Conservation (phyloP, 2,113 vertebrate genomes). For the Calyptommatus sinebrachiatus region DNA sequence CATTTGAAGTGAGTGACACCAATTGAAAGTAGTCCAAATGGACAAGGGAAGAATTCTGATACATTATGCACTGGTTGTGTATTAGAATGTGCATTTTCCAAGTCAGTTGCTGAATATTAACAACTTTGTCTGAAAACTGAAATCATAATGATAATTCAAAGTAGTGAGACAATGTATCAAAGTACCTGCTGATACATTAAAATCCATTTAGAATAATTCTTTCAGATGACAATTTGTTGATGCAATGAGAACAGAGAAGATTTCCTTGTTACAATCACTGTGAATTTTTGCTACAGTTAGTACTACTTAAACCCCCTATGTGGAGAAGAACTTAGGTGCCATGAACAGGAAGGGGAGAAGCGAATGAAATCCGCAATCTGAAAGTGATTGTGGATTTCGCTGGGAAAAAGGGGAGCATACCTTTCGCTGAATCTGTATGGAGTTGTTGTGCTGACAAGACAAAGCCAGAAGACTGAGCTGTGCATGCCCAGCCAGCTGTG, state of each 20-base stretch:
- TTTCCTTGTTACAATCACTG: not conserved
- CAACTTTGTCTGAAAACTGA: conserved; percentile 5
- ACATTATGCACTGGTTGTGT: not conserved
- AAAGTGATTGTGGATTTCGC: no score
- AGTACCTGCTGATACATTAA: not conserved
- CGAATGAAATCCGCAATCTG: no score
- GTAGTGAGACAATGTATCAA: not conserved
- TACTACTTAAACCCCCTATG: not conserved
- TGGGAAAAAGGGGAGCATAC: no score
- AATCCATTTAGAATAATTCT: not conserved
- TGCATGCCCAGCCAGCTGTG: no score
- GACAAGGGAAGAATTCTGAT: conserved; percentile 7
- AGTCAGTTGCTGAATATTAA: conserved; percentile 10
- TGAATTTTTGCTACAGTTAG: not conserved
- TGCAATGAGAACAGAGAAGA: not conserved
- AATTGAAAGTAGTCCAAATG: conserved; percentile 16
- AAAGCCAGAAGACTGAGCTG: no score
- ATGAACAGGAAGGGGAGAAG: no score
- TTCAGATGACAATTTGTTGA: not conserved
- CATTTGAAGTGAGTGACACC: conserved; percentile 29
- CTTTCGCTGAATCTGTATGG: no score
- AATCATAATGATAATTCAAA: not conserved
- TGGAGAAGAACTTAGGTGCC: no score
- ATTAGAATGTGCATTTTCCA: not conserved
- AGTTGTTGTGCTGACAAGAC: no score